These are phyloP conservation scores for Sinocyclocheilus rhinocerous DNA, from an alignment of 2,113 vertebrate genomes.

Conservation along the genomic window DNA sequence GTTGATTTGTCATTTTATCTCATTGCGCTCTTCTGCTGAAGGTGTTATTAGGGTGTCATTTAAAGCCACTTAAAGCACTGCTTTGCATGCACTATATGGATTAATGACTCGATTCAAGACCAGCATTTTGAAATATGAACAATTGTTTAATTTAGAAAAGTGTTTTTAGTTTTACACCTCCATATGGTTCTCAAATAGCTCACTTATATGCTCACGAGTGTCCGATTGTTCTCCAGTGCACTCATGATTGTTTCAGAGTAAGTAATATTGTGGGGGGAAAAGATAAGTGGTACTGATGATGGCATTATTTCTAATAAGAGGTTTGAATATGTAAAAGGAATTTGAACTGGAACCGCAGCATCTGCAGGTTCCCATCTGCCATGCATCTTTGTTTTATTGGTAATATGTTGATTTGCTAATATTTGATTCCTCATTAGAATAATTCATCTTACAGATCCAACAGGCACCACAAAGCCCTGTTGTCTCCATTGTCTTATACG, in stretches of 20 bases:
- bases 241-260: neutral
- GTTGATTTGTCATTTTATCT: neutral
- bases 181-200: neutral
- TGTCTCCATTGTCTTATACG: conserved; percentile 16
- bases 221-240: too few species aligned
- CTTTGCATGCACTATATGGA: neutral
- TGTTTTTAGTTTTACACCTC: neutral
- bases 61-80: neutral
- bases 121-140: neutral
- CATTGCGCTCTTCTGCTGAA: neutral
- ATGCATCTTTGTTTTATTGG: neutral
- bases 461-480: neutral
- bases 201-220: neutral
- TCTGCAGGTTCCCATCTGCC: too few species aligned
- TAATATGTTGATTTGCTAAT: neutral
- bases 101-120: neutral
- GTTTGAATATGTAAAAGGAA: neutral
- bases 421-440: neutral
- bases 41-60: neutral
- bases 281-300: neutral
- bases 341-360: neutral
- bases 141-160: neutral
- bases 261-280: neutral
- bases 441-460: neutral
- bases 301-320: neutral